Conservation (phyloP, 2,113 vertebrate genomes). For the Hypanus sabinus region DNA sequence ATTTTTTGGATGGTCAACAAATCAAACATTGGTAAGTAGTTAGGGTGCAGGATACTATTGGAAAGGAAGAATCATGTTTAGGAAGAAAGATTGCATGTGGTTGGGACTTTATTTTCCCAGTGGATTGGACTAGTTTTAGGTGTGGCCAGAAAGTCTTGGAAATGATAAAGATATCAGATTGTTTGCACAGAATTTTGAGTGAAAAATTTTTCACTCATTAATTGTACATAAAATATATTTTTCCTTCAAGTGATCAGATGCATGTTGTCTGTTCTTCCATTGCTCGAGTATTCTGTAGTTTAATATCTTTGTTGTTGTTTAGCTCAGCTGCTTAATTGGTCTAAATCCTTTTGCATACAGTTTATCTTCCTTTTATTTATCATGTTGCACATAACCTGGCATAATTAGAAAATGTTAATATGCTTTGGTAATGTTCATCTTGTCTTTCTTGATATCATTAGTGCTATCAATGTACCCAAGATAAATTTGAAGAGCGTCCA, state of each 20-base stretch:
- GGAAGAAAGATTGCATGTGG: neutral
- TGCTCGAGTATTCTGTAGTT: neutral
- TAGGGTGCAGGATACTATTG: neutral
- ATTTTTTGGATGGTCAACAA: neutral
- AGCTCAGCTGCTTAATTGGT: neutral
- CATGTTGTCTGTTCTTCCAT: neutral
- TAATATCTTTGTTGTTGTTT: neutral
- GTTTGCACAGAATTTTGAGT: neutral
- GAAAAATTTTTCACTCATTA: neutral
- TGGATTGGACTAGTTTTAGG: neutral
- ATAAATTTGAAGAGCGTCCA: neutral
- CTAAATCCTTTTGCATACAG: conserved; percentile 17
- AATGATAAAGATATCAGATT: neutral
- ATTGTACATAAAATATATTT: neutral
- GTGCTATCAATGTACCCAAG: neutral
- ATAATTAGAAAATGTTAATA: conserved; percentile 1
- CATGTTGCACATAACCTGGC: neutral
- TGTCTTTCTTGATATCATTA: neutral
- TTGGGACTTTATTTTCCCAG: neutral
- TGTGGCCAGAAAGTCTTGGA: neutral
- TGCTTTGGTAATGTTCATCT: neutral
- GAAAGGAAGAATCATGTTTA: neutral
- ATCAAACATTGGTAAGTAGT: neutral
- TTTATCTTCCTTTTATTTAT: neutral
- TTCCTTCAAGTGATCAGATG: neutral